Evolutionary conservation across 2,888 invertebrate species (phyloP).

Genomic region (Deilephila elpenor): DNA sequence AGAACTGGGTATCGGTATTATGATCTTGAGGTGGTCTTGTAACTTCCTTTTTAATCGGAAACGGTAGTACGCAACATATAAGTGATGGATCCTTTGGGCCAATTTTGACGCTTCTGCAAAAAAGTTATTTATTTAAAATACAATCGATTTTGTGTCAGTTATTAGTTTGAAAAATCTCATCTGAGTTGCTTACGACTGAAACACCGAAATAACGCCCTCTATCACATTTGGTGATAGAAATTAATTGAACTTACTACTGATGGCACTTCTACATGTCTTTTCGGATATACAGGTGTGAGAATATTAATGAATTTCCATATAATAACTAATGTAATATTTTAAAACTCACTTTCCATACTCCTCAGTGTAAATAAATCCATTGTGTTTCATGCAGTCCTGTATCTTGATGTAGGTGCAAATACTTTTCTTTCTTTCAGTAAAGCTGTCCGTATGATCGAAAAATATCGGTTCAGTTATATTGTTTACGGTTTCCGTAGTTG

Average conservation of each 20-base stretch:
- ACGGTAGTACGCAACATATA: conserved; percentile 64
- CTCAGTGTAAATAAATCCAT: conserved; percentile 58
- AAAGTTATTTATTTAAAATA: not conserved
- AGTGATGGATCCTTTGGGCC: conserved; percentile 40
- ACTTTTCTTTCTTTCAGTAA: conserved; percentile 49
- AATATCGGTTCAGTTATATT: conserved; percentile 4
- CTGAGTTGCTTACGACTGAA: too few relatives aligned
- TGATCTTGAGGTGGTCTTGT: not conserved
- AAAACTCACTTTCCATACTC: conserved; percentile 42
- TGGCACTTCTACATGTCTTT: too few relatives aligned
- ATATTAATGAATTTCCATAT: too few relatives aligned
- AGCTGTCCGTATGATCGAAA: not conserved
- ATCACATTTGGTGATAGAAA: too few relatives aligned
- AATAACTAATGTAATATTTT: not conserved
- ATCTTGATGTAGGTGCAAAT: conserved; percentile 66
- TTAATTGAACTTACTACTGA: too few relatives aligned
- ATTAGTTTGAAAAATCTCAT: too few relatives aligned
- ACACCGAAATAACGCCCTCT: too few relatives aligned
- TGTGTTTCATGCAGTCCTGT: conserved; percentile 55
- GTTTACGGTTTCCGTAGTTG: not conserved
- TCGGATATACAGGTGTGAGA: too few relatives aligned
- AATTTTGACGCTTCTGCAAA: conserved; percentile 45
- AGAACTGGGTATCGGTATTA: not conserved
- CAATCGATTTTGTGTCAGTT: too few relatives aligned
- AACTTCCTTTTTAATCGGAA: conserved; percentile 29